Percentiles rank a stretch among this genome's conserved stretches.
Evolutionary conservation across 1,140 invertebrate genomes (phyloP).

Genomic region (Sycophaga agraensis): DNA sequence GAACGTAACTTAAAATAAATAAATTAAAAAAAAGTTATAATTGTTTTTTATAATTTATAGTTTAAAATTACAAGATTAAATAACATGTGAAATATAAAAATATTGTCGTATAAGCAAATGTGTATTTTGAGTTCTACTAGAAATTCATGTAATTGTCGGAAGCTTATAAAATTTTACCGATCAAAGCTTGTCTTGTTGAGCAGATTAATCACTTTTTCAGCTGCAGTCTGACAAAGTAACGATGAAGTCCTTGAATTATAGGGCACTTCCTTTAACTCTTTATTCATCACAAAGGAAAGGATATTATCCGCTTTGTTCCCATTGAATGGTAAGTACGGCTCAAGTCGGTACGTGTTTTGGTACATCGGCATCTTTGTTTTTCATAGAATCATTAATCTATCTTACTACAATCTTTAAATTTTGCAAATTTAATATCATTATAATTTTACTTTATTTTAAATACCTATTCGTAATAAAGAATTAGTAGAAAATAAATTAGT

Average conservation of each 20-base stretch:
- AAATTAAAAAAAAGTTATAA: too few species aligned
- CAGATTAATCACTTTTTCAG: slow-evolving; percentile 31
- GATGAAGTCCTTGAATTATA: slow-evolving; percentile 35
- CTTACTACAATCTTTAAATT: neutral
- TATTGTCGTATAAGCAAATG: neutral
- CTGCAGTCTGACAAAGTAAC: slow-evolving; percentile 34
- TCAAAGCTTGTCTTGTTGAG: slow-evolving; percentile 38
- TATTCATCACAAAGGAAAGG: slow-evolving; percentile 34
- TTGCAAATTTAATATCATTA: neutral
- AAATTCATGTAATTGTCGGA: too few species aligned
- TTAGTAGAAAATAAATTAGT: too few species aligned
- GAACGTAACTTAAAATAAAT: too few species aligned
- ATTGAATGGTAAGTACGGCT: slow-evolving; percentile 34
- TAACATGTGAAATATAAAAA: slow-evolving; percentile 1
- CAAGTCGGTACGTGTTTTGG: slow-evolving; percentile 43
- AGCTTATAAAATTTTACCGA: slow-evolving; percentile 30
- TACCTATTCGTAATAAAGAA: too few species aligned
- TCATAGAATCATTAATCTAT: neutral
- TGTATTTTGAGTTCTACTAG: too few species aligned
- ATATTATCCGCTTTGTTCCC: slow-evolving; percentile 37
- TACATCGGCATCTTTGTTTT: slow-evolving; percentile 35
- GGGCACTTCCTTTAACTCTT: slow-evolving; percentile 23
- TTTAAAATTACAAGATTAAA: neutral
- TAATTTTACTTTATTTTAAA: too few species aligned
- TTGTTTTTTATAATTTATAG: too few species aligned